Evolutionary conservation across 2,113 vertebrate species (phyloP).

Genomic region (Mormoops blainvillei): DNA sequence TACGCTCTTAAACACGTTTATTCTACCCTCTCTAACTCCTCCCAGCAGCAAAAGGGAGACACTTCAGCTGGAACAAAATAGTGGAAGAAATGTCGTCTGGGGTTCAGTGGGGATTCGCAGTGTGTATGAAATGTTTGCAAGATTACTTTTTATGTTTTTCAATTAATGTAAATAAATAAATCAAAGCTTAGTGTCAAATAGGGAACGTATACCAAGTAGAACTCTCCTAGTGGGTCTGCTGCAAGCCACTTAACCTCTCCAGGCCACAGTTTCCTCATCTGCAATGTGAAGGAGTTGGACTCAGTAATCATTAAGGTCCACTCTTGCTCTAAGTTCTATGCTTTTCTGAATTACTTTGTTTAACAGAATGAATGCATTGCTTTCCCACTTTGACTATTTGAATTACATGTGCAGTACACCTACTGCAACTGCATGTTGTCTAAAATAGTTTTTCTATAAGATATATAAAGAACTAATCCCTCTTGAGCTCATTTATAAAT

Average conservation of each 20-base stretch:
- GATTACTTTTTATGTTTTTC: constrained; percentile 75
- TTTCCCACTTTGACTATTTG: constrained; percentile 71
- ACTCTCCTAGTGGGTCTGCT: constrained; percentile 62
- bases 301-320: constrained; percentile 63
- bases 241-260: constrained; percentile 62
- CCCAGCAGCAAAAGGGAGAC: constrained; percentile 77
- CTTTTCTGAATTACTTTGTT: constrained; percentile 64
- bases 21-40: constrained; percentile 77
- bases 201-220: constrained; percentile 59
- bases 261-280: constrained; percentile 66
- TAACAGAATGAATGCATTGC: constrained; percentile 72
- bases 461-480: constrained; percentile 54
- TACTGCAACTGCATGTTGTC: constrained; percentile 73
- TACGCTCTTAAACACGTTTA: constrained; percentile 77
- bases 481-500: constrained; percentile 58
- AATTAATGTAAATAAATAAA: constrained; percentile 68
- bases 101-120: constrained; percentile 77
- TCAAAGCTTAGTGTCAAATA: constrained; percentile 65
- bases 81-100: constrained; percentile 81
- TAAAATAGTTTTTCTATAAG: constrained; percentile 64
- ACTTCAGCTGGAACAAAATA: constrained; percentile 78
- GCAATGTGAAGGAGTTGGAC: constrained; percentile 68
- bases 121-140: constrained; percentile 80
- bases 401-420: constrained; percentile 63
- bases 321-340: constrained; percentile 69